Percentiles rank a stretch among this genome's conserved stretches.
Conservation (phyloP, 2,888 invertebrate genomes). For the Chaitophorus viminalis region DNA sequence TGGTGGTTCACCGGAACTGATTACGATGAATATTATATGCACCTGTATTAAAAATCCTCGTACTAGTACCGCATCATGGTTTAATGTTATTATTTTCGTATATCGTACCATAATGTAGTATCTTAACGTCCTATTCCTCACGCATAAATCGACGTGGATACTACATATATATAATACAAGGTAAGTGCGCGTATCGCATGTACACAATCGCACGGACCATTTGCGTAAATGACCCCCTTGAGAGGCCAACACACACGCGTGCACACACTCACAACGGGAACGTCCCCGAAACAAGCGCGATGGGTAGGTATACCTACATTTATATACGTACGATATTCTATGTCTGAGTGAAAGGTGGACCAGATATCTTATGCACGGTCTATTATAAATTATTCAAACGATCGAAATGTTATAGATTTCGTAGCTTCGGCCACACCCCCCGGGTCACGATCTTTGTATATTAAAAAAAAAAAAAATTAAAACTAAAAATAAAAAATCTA, state of each 20-base stretch:
- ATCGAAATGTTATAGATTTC: slow-evolving; percentile 62
- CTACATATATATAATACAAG: neutral
- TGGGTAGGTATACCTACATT: neutral
- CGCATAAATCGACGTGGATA: neutral
- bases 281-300: slow-evolving; percentile 46
- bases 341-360: slow-evolving; percentile 56
- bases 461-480: slow-evolving; percentile 36
- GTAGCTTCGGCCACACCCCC: slow-evolving; percentile 54
- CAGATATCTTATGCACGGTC: slow-evolving; percentile 58
- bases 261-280: slow-evolving; percentile 1
- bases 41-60: too few species aligned
- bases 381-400: slow-evolving; percentile 62
- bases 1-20: slow-evolving; percentile 14
- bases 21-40: neutral
- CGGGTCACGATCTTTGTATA: slow-evolving; percentile 58
- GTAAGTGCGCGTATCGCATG: neutral
- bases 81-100: neutral
- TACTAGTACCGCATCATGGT: neutral
- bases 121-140: neutral
- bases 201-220: slow-evolving; percentile 41
- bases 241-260: slow-evolving; percentile 36
- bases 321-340: neutral
- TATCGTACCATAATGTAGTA: neutral
- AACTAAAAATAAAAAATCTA: slow-evolving; percentile 23
- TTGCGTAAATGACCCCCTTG: slow-evolving; percentile 55